Evolutionary conservation across 1,140 invertebrate genomes (phyloP).

Genomic region (Acromyrmex heyeri): DNA sequence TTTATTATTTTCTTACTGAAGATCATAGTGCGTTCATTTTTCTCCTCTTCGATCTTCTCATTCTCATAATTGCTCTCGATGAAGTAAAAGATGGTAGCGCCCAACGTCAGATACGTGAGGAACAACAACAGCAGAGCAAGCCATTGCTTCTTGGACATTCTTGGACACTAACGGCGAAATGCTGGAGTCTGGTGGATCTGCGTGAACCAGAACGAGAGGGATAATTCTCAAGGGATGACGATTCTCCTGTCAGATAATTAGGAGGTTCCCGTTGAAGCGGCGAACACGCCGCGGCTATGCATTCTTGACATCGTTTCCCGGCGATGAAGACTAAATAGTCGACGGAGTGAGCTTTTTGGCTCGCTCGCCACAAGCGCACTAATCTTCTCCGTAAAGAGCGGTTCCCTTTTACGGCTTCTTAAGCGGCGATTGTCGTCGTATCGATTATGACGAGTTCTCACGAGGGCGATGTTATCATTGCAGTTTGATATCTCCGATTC

Average conservation of each 20-base stretch:
- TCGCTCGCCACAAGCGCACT: slow-evolving; percentile 56
- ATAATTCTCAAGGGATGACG: neutral
- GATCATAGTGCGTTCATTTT: slow-evolving; percentile 89
- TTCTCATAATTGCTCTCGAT: slow-evolving; percentile 91
- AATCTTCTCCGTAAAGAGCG: slow-evolving; percentile 23
- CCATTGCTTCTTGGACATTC: slow-evolving; percentile 94
- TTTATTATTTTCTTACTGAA: slow-evolving; percentile 88
- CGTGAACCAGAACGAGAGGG: neutral
- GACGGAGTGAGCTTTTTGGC: slow-evolving; percentile 5
- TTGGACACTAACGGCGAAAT: slow-evolving; percentile 48
- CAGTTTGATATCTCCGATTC: slow-evolving; percentile 43
- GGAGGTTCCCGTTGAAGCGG: neutral
- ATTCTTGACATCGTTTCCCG: slow-evolving; percentile 25
- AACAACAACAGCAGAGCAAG: slow-evolving; percentile 91
- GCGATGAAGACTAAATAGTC: neutral
- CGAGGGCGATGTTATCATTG: slow-evolving; percentile 47
- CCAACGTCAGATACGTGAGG: slow-evolving; percentile 91
- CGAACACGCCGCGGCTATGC: neutral
- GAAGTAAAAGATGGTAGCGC: slow-evolving; percentile 92
- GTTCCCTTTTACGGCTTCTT: slow-evolving; percentile 25
- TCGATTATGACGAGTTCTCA: slow-evolving; percentile 32
- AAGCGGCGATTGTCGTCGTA: slow-evolving; percentile 7
- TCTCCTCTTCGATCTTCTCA: slow-evolving; percentile 87
- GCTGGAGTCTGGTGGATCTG: neutral
- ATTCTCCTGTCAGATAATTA: slow-evolving; percentile 16